Evolutionary conservation across 1,140 invertebrate species (phyloP).

Genomic region (Lordiphosa mommai): DNA sequence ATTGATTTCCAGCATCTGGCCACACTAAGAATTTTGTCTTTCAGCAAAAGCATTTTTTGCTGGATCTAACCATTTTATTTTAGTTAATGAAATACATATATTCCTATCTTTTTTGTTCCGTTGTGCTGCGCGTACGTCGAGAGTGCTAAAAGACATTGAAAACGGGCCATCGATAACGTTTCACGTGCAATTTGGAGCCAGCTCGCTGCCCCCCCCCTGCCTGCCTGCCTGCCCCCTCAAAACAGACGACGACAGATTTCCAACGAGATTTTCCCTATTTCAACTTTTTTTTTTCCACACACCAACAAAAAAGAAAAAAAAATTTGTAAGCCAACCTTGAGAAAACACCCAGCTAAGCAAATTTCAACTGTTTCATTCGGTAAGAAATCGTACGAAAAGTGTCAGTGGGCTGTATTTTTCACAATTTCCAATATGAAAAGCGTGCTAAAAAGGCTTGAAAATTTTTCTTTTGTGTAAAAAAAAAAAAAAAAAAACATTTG

Average conservation of each 20-base stretch:
- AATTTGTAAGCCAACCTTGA: conserved; percentile 64
- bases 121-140: conserved; percentile 52
- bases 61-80: conserved; percentile 72
- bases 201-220: conserved; percentile 11
- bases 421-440: conserved; percentile 38
- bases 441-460: conserved; percentile 48
- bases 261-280: conserved; percentile 50
- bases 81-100: conserved; percentile 72
- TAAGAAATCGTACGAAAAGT: conserved; percentile 36
- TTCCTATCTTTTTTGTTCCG: conserved; percentile 57
- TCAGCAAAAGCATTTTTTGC: conserved; percentile 56
- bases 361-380: conserved; percentile 59
- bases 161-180: conserved; percentile 14
- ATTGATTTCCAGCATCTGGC: not conserved
- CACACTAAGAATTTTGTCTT: conserved; percentile 16
- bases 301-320: conserved; percentile 41
- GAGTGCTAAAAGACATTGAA: conserved; percentile 36
- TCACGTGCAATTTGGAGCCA: conserved; percentile 13
- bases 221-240: conserved; percentile 7
- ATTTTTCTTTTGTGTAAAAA: conserved; percentile 63
- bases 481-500: conserved; percentile 62
- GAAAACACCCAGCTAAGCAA: conserved; percentile 63
- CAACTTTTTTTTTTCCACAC: conserved; percentile 46
- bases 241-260: conserved; percentile 22
- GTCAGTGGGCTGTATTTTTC: conserved; percentile 8